phyloP scores from a whole-genome alignment of 2,113 vertebrate genomes.

The Phalacrocorax aristotelis region DNA sequence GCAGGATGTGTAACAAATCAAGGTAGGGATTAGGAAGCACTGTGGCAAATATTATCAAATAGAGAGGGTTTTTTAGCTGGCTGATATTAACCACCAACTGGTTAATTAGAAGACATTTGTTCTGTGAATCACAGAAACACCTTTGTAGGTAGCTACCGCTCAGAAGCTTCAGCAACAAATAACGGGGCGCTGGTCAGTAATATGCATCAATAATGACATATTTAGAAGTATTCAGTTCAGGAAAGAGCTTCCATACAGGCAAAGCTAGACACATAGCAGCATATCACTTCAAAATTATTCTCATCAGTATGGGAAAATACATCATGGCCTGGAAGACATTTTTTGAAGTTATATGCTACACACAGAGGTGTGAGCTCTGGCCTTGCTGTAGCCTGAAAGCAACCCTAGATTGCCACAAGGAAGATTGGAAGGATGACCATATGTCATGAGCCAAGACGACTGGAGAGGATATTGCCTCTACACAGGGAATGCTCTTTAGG shows the following conservation, averaged over 20 bases:
- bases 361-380: neutral
- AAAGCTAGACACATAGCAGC: neutral
- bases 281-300: neutral
- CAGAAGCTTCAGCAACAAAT: neutral
- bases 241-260: neutral
- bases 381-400: neutral
- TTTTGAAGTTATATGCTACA: neutral
- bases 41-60: neutral
- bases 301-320: neutral
- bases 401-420: neutral
- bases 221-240: neutral
- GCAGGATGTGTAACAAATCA: neutral
- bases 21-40: neutral
- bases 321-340: neutral
- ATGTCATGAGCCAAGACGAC: neutral
- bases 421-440: neutral
- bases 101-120: neutral
- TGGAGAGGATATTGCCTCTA: neutral
- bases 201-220: neutral
- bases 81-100: neutral
- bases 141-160: neutral
- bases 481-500: neutral
- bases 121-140: neutral
- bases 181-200: neutral
- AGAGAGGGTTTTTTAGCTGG: neutral